A percentile compares a stretch with the other conserved stretches of the same genome.
Evolutionary conservation across 2,888 invertebrate genomes (phyloP).

Genomic region (Cantharis flavilabris): DNA sequence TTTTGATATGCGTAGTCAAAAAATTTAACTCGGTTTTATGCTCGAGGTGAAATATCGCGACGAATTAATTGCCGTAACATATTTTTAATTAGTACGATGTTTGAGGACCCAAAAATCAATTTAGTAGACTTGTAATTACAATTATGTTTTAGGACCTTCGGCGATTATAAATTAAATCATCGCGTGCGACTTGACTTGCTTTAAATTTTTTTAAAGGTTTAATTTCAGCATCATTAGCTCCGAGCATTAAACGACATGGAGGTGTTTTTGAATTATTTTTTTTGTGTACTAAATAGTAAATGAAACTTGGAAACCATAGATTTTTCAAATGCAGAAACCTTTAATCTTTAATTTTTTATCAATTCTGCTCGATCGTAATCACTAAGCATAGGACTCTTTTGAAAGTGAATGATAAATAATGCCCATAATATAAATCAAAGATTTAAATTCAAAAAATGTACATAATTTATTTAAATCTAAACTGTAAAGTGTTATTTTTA

Average conservation of each 20-base stretch:
- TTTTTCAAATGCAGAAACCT: too few relatives aligned
- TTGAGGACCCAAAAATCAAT: slow-evolving; percentile 37
- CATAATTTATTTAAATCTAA: too few relatives aligned
- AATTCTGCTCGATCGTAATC: too few relatives aligned
- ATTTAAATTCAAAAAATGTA: too few relatives aligned
- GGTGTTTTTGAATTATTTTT: not conserved
- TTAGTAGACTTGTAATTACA: slow-evolving; percentile 39
- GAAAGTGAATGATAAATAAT: too few relatives aligned
- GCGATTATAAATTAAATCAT: slow-evolving; percentile 28
- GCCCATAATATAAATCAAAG: too few relatives aligned
- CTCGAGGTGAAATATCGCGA: not conserved
- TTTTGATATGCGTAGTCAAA: slow-evolving; percentile 16
- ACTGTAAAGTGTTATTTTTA: too few relatives aligned
- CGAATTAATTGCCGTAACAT: slow-evolving; percentile 8
- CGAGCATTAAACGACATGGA: not conserved
- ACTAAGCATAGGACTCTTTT: too few relatives aligned
- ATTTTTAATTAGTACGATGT: slow-evolving; percentile 30
- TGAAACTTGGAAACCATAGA: too few relatives aligned
- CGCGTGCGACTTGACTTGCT: slow-evolving; percentile 23
- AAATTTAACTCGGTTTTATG: not conserved
- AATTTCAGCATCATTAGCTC: not conserved
- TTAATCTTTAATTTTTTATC: too few relatives aligned
- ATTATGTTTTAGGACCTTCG: slow-evolving; percentile 25
- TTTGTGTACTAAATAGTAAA: not conserved
- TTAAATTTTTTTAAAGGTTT: not conserved